Evolutionary conservation across 2,888 invertebrate genomes (phyloP).

Genomic region (Spodoptera littoralis): DNA sequence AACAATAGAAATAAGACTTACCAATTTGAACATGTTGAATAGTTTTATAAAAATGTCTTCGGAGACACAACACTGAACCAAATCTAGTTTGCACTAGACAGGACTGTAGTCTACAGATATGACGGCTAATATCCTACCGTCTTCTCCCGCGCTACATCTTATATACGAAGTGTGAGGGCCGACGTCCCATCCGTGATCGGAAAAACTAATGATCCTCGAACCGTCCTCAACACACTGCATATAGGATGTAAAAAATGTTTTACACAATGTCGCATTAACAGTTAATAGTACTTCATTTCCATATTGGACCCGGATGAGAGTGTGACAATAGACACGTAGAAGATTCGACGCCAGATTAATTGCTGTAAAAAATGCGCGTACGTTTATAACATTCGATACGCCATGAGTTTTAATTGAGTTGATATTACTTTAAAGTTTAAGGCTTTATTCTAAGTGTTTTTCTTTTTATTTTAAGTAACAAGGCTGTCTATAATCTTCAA

Average conservation of each 20-base stretch:
- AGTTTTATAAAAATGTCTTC: slow-evolving; percentile 21
- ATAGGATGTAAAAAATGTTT: slow-evolving; percentile 67
- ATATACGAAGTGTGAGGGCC: slow-evolving; percentile 68
- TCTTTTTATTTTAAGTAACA: too few species aligned
- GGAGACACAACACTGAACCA: slow-evolving; percentile 64
- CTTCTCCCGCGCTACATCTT: slow-evolving; percentile 63
- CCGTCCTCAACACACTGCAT: slow-evolving; percentile 73
- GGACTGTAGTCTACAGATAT: slow-evolving; percentile 70
- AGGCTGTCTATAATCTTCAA: too few species aligned
- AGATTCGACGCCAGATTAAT: slow-evolving; percentile 63
- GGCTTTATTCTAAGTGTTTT: too few species aligned
- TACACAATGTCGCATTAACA: slow-evolving; percentile 85
- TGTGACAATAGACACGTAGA: slow-evolving; percentile 59
- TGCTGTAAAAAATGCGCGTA: slow-evolving; percentile 62
- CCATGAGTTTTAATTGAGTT: neutral
- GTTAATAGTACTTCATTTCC: slow-evolving; percentile 80
- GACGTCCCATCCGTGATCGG: slow-evolving; percentile 79
- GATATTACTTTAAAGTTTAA: too few species aligned
- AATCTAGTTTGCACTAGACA: slow-evolving; percentile 76
- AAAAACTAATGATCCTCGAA: slow-evolving; percentile 76
- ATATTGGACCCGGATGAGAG: slow-evolving; percentile 80
- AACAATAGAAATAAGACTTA: slow-evolving; percentile 60
- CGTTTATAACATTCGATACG: slow-evolving; percentile 1
- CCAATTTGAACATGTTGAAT: slow-evolving; percentile 79
- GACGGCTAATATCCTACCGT: slow-evolving; percentile 50